These are phyloP conservation scores for Zygaena filipendulae DNA, from an alignment of 2,888 invertebrate genomes.

Conservation along the genomic window DNA sequence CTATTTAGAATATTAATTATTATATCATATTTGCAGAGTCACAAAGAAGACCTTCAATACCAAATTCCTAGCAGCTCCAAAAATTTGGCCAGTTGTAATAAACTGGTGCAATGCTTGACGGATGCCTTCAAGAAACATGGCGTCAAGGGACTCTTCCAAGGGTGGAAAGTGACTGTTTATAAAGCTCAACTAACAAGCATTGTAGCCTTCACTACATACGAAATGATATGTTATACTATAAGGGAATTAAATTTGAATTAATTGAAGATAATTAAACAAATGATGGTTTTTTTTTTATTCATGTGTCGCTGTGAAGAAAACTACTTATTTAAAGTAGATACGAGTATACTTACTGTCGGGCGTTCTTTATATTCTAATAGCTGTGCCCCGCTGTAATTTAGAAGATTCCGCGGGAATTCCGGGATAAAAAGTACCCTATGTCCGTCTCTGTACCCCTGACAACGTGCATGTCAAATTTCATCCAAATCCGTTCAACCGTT, in stretches of 20 bases:
- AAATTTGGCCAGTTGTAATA: constrained; percentile 29
- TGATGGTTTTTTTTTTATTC: no score
- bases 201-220: constrained; percentile 42
- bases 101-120: constrained; percentile 27
- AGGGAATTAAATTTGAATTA: no score
- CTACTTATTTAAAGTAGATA: constrained; percentile 8
- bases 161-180: constrained; percentile 38
- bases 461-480: no score
- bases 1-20: no score
- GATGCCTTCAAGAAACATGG: constrained; percentile 31
- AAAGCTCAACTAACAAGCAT: constrained; percentile 46
- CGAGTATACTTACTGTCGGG: constrained; percentile 4
- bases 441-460: no score
- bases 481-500: no score
- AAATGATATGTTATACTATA: constrained; percentile 32
- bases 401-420: no score
- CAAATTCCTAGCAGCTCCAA: constrained; percentile 26
- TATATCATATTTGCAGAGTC: constrained; percentile 43
- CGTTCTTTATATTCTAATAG: no score
- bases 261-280: no score
- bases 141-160: constrained; percentile 33
- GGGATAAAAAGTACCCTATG: no score
- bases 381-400: no score
- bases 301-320: no score
- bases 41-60: constrained; percentile 24